Base-by-base conservation (phyloP, 2,113 vertebrate genomes). In the Saguinus imperator region DNA sequence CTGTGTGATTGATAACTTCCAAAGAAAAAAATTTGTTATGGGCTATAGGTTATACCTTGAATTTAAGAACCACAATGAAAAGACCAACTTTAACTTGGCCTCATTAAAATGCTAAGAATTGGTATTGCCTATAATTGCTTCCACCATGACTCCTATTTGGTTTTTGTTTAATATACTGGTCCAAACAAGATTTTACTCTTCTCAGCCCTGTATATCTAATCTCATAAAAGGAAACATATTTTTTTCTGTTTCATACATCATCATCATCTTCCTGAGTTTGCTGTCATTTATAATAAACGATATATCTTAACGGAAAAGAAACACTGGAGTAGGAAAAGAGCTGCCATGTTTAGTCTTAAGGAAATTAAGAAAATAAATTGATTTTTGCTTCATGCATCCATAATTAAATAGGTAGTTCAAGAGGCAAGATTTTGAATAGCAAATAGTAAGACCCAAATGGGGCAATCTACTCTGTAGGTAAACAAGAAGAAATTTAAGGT, bases 261-360 rank as follows among this genome's bases (percentile, higher is more conserved):
- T 96, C 96, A 85, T 70, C 66, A 50, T 80, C 88, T 87, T 73
- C 88, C 86, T 97, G 95, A 96, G 23, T 88, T 97, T 97, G 40
- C 82, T 93, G 17, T 93, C 50, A 89, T 96, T 96, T 97, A 80
- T 94, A 94, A 80, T 93, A 93, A 88, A 96, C 76, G 25, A 66
- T 75, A 0, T 82, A 80, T 68, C 17, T 89, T 93, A 93, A 96
- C 16, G 72, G 87, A 96, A 87, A 83, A 81, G 76, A 96, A 96
- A 88, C n/a, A 87, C 3, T 66, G 1, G 57, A 13, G 3, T 70
- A 83, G 58, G 37, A 87, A 94, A 94, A 84, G 81, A 73, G 45
- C 5, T 77, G 9, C 73, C 40, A 25, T 68, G 20, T 96, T 82
- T 92, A 79, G 25, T 84, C 55, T 89, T 87, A 82, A 97, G 90